These are phyloP conservation scores for Malthinus flaveolus DNA, from an alignment of 2,888 invertebrate genomes.

Conservation along the genomic window DNA sequence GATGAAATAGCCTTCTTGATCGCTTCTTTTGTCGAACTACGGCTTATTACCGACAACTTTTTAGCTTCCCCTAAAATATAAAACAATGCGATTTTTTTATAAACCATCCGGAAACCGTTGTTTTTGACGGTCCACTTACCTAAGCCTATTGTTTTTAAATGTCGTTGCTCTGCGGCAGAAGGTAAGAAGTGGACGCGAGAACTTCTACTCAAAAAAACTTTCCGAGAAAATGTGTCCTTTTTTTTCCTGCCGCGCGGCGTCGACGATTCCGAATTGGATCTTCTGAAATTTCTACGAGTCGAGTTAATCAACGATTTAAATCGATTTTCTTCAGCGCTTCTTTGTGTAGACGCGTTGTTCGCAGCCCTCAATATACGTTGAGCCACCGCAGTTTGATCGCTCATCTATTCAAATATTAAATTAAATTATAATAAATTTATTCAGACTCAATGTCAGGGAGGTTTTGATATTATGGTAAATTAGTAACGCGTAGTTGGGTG, in stretches of 20 bases:
- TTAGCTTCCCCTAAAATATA: too few species aligned
- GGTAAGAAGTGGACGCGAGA: slow-evolving; percentile 7
- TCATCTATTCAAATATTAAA: not conserved
- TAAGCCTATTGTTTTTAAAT: not conserved
- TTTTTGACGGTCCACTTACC: too few species aligned
- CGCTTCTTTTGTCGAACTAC: too few species aligned
- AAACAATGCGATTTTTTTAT: too few species aligned
- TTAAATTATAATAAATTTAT: too few species aligned
- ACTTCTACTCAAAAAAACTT: not conserved
- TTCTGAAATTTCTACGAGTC: slow-evolving; percentile 3
- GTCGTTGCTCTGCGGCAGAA: not conserved
- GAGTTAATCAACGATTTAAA: not conserved
- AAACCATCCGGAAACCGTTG: too few species aligned
- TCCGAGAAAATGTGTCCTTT: not conserved
- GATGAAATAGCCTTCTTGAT: too few species aligned
- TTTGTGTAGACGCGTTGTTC: slow-evolving; percentile 3
- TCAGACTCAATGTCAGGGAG: too few species aligned
- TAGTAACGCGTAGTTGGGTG: too few species aligned
- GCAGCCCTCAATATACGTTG: slow-evolving; percentile 8
- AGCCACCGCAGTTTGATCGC: not conserved
- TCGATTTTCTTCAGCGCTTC: slow-evolving; percentile 3
- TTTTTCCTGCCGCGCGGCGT: slow-evolving; percentile 3
- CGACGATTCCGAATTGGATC: not conserved
- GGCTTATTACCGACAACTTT: too few species aligned
- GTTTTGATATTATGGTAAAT: too few species aligned